Percentiles rank a stretch among this genome's conserved stretches.
phyloP scores from a whole-genome alignment of 2,113 vertebrate genomes.

The Alligator mississippiensis region DNA sequence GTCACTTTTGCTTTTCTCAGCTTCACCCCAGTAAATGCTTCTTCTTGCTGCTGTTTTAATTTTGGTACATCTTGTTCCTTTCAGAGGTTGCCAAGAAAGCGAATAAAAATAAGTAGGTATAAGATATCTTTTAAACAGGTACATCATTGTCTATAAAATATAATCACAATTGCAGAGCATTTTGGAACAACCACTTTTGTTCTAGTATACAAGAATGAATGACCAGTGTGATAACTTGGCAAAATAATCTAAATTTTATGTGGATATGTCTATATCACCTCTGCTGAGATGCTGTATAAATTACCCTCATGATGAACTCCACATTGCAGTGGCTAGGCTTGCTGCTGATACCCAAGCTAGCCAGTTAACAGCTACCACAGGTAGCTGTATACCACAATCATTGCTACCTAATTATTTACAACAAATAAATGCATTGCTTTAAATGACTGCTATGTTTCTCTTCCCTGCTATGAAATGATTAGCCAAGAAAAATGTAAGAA shows the following conservation, averaged over 20 bases:
- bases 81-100: conserved; percentile 49
- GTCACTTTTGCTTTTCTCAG: conserved; percentile 74
- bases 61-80: conserved; percentile 62
- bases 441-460: neutral
- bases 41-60: conserved; percentile 70
- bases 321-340: neutral
- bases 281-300: conserved; percentile 62
- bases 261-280: conserved; percentile 2
- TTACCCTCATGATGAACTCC: neutral
- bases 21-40: conserved; percentile 69
- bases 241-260: conserved; percentile 58
- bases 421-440: neutral
- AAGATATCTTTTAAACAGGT: conserved; percentile 8
- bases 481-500: neutral
- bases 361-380: neutral
- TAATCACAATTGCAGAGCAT: neutral
- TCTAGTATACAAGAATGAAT: neutral
- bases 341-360: neutral
- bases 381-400: neutral
- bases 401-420: neutral
- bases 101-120: conserved; percentile 51
- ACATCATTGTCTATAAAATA: conserved; percentile 1
- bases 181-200: neutral
- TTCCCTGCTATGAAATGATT: neutral
- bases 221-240: neutral